Evolutionary conservation across 2,888 invertebrate genomes (phyloP).

Genomic region (Eupithecia vulgata): DNA sequence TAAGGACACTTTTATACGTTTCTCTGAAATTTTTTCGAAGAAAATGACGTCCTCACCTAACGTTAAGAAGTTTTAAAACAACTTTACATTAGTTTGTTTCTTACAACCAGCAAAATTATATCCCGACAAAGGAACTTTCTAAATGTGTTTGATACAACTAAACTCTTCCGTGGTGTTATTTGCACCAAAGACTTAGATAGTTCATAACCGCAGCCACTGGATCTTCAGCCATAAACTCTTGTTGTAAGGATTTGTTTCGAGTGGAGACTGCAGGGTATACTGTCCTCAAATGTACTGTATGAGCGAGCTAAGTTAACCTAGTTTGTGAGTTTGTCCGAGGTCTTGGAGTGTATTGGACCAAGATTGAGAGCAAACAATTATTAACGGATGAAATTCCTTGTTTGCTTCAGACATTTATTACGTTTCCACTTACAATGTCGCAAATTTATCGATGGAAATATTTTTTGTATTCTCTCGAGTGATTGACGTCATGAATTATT

Average conservation of each 20-base stretch:
- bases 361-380: conserved; percentile 25
- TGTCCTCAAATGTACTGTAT: conserved; percentile 27
- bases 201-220: neutral
- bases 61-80: conserved; percentile 15
- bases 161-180: conserved; percentile 23
- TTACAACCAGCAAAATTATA: conserved; percentile 20
- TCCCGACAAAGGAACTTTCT: conserved; percentile 24
- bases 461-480: neutral
- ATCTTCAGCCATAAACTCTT: conserved; percentile 7
- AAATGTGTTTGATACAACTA: conserved; percentile 22
- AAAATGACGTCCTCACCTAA: neutral
- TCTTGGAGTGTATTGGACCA: conserved; percentile 22
- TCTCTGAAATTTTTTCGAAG: neutral
- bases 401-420: conserved; percentile 19
- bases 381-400: conserved; percentile 24
- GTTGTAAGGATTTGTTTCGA: conserved; percentile 7
- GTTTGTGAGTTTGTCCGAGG: conserved; percentile 28
- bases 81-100: conserved; percentile 1
- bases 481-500: neutral
- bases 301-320: conserved; percentile 30
- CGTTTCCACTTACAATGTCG: conserved; percentile 2
- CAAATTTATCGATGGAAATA: conserved; percentile 1
- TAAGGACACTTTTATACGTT: neutral
- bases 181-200: conserved; percentile 20
- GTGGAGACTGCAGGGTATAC: conserved; percentile 5